A percentile compares a stretch with the other conserved stretches of the same genome.
These are phyloP conservation scores for Poecilia wingei DNA, from an alignment of 2,797 vertebrate genomes.

Conservation along the genomic window DNA sequence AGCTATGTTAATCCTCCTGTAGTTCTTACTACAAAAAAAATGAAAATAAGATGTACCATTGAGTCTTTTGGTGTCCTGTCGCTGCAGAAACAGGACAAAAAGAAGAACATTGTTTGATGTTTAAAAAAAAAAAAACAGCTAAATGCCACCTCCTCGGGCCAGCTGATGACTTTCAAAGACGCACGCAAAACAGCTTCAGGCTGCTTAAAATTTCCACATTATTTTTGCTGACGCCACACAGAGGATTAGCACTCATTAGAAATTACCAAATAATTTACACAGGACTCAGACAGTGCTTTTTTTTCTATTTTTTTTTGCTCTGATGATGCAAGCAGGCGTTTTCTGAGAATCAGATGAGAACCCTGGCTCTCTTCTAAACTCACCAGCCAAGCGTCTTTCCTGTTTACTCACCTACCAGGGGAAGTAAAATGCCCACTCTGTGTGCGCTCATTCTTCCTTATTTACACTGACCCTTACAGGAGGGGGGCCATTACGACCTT, in stretches of 20 bases:
- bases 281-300: slow-evolving; percentile 38
- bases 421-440: slow-evolving; percentile 79
- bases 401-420: slow-evolving; percentile 78
- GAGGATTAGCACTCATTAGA: slow-evolving; percentile 24
- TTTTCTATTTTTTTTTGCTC: slow-evolving; percentile 37
- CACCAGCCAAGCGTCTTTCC: slow-evolving; percentile 73
- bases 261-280: slow-evolving; percentile 59
- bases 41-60: neutral
- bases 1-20: slow-evolving; percentile 55
- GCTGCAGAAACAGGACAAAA: slow-evolving; percentile 27
- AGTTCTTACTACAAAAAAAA: slow-evolving; percentile 1
- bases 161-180: slow-evolving; percentile 45
- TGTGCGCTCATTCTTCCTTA: slow-evolving; percentile 74
- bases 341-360: slow-evolving; percentile 54
- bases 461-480: slow-evolving; percentile 77
- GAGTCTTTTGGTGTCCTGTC: slow-evolving; percentile 20
- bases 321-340: slow-evolving; percentile 59
- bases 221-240: slow-evolving; percentile 58
- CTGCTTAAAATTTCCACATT: slow-evolving; percentile 44
- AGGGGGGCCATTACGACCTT: slow-evolving; percentile 77
- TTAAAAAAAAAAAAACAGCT: slow-evolving; percentile 36
- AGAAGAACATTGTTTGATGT: slow-evolving; percentile 52
- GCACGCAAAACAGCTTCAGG: slow-evolving; percentile 45
- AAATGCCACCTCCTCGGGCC: slow-evolving; percentile 42
- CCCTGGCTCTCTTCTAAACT: slow-evolving; percentile 43